These are phyloP conservation scores for Saxicola maurus DNA, from an alignment of 2,797 vertebrate genomes.

Conservation along the genomic window DNA sequence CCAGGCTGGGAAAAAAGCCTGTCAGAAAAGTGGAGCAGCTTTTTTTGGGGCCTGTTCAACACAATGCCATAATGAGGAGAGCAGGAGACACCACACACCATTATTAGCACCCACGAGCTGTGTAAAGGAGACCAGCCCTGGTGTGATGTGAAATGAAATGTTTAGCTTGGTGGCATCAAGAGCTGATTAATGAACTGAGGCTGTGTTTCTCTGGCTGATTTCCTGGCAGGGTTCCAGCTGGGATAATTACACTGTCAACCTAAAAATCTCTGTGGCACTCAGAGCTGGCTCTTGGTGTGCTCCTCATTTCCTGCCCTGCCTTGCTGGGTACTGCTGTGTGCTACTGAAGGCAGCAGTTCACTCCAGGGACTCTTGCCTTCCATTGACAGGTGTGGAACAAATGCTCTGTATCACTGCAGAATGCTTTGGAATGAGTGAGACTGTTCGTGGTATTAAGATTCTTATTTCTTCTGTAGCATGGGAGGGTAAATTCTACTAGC, in stretches of 20 bases:
- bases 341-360: background rate
- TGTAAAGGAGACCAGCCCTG: background rate
- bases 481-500: background rate
- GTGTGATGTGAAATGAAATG: background rate
- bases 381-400: background rate
- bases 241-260: background rate
- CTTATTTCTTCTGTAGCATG: background rate
- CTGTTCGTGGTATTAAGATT: background rate
- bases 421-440: background rate
- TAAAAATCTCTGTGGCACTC: background rate
- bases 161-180: slow-evolving; percentile 5
- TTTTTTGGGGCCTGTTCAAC: background rate
- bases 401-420: background rate
- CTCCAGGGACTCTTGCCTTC: background rate
- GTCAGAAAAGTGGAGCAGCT: background rate
- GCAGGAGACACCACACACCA: background rate
- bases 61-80: background rate
- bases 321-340: background rate
- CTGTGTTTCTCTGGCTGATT: slow-evolving; percentile 17
- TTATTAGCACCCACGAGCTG: background rate
- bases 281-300: background rate
- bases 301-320: background rate
- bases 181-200: slow-evolving; percentile 17
- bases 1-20: background rate
- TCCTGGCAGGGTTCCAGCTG: slow-evolving; percentile 12